Conservation (phyloP, 2,113 vertebrate genomes). For the Hyperoodon ampullatus region DNA sequence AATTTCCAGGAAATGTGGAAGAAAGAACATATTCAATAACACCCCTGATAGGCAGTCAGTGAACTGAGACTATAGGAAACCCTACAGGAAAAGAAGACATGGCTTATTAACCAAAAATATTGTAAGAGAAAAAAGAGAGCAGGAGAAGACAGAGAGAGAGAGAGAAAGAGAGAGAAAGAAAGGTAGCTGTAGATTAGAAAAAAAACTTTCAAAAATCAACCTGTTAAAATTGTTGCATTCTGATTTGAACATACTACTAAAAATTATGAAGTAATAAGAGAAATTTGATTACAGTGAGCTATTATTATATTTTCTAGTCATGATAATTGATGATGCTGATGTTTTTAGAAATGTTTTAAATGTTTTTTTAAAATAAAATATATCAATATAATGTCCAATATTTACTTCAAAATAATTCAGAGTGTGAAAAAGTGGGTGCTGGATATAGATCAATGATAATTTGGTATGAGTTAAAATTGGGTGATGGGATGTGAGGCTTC, state of each 20-base stretch:
- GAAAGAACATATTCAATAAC: not conserved
- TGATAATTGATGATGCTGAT: not conserved
- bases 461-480: accelerated
- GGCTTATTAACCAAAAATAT: not conserved
- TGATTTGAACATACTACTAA: not conserved
- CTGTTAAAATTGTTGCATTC: not conserved
- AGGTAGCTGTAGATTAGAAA: not conserved
- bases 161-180: not conserved
- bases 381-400: not conserved
- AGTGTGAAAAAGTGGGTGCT: not conserved
- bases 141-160: no score
- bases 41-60: not conserved
- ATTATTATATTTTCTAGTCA: not conserved
- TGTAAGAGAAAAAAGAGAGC: not conserved
- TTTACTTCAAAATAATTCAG: not conserved
- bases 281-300: not conserved
- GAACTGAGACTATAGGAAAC: not conserved
- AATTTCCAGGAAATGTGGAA: not conserved
- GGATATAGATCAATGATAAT: not conserved
- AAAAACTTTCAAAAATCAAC: not conserved
- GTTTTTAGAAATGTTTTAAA: not conserved
- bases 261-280: not conserved
- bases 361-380: not conserved
- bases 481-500: not conserved
- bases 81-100: not conserved